These are phyloP conservation scores for Creontiades dilutus DNA, from an alignment of 2,888 invertebrate genomes.

Conservation along the genomic window DNA sequence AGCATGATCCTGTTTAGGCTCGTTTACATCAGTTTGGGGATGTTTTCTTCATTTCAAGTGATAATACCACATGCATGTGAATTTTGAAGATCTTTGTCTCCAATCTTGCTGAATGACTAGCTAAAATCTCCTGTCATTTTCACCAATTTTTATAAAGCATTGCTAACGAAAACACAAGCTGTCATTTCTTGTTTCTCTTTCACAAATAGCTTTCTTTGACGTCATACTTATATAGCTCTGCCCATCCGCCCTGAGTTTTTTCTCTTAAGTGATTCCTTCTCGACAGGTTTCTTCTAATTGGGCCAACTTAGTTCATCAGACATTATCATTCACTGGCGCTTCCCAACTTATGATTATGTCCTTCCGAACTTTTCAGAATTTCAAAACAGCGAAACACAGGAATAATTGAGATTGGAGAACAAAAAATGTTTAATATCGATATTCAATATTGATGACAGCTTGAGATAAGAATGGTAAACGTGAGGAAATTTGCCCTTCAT, in stretches of 20 bases:
- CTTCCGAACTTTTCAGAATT: too few species aligned
- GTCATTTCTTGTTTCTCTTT: slow-evolving; percentile 48
- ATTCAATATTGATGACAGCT: slow-evolving; percentile 50
- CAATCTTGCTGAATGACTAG: slow-evolving; percentile 36
- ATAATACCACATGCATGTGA: slow-evolving; percentile 44
- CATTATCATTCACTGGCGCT: too few species aligned
- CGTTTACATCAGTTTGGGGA: too few species aligned
- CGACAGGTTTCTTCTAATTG: slow-evolving; percentile 1
- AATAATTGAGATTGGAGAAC: slow-evolving; percentile 26
- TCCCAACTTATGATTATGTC: too few species aligned
- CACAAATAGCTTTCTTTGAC: slow-evolving; percentile 13
- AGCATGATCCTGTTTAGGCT: too few species aligned
- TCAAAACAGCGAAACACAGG: too few species aligned
- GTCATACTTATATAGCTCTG: too few species aligned
- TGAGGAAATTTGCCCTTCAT: slow-evolving; percentile 40
- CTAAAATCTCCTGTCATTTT: slow-evolving; percentile 43
- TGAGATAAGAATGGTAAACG: too few species aligned
- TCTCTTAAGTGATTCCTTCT: slow-evolving; percentile 25
- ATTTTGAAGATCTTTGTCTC: slow-evolving; percentile 48
- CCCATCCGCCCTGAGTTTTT: slow-evolving; percentile 39
- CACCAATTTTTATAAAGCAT: slow-evolving; percentile 35
- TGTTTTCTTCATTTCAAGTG: too few species aligned
- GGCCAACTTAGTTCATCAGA: slow-evolving; percentile 40
- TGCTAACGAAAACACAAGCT: background rate
- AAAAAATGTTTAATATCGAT: too few species aligned